Evolutionary conservation across 2,888 invertebrate genomes (phyloP).

Genomic region (Blomia tropicalis): DNA sequence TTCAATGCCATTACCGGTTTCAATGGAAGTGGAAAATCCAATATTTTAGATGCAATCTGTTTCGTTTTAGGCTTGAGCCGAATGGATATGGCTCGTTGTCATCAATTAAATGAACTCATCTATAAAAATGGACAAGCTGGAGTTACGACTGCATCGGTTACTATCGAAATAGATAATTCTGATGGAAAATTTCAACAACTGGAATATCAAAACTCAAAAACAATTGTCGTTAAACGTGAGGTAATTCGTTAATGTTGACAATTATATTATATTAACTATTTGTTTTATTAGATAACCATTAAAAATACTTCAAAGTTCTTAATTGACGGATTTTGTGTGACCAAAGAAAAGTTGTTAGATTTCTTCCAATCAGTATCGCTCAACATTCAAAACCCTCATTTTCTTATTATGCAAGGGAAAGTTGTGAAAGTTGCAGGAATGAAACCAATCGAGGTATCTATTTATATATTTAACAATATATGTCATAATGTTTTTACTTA

Average conservation of each 20-base stretch:
- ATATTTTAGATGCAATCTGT: constrained; percentile 91
- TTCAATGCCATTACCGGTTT: constrained; percentile 97
- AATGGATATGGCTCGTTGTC: constrained; percentile 60
- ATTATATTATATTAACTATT: neutral
- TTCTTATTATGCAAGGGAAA: constrained; percentile 97
- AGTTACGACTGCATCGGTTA: constrained; percentile 82
- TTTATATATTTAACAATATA: neutral
- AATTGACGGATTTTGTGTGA: constrained; percentile 78
- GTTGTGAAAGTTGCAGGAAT: constrained; percentile 97
- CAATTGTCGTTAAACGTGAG: constrained; percentile 81
- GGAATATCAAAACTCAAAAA: constrained; percentile 74
- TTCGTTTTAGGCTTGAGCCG: constrained; percentile 61
- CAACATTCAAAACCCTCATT: constrained; percentile 98
- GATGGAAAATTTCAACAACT: constrained; percentile 64
- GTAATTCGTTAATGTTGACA: constrained; percentile 40
- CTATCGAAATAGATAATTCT: constrained; percentile 82
- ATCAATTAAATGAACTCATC: constrained; percentile 80
- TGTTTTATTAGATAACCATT: constrained; percentile 21
- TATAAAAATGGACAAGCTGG: constrained; percentile 95
- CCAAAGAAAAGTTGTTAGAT: constrained; percentile 76
- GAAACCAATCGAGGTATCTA: constrained; percentile 77
- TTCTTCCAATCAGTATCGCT: constrained; percentile 89
- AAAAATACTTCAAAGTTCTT: constrained; percentile 63
- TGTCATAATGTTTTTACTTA: neutral
- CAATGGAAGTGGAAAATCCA: constrained; percentile 94